Conservation (phyloP, 2,113 vertebrate genomes). For the Dipodomys spectabilis region DNA sequence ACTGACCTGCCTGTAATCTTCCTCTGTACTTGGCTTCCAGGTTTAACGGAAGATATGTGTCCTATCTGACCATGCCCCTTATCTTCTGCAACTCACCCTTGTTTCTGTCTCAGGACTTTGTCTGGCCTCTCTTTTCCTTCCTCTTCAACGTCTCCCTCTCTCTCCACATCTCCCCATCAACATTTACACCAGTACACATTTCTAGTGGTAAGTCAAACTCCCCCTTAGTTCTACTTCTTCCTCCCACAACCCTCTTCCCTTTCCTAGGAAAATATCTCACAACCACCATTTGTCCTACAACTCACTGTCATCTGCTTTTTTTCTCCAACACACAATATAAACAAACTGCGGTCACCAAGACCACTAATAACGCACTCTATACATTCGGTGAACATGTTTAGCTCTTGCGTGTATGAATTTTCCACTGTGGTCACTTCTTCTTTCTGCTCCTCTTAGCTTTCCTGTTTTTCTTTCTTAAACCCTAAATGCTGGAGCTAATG, state of each 20-base stretch:
- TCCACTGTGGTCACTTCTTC: constrained; percentile 1
- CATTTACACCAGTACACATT: not conserved
- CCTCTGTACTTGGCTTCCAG: not conserved
- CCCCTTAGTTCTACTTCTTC: not conserved
- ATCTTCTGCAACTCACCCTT: not conserved
- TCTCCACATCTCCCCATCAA: not conserved
- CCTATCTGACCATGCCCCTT: not conserved
- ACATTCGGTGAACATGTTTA: not conserved
- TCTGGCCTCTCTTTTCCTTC: not conserved
- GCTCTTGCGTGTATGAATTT: not conserved
- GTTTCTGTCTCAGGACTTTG: not conserved
- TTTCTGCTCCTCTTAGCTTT: not conserved
- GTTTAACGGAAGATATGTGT: not conserved
- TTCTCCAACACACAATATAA: not conserved
- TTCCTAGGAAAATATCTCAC: constrained; percentile 3
- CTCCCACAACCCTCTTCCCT: not conserved
- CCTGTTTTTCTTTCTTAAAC: not conserved
- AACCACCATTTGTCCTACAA: not conserved
- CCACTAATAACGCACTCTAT: not conserved
- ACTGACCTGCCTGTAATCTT: not conserved
- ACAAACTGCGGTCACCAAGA: not conserved
- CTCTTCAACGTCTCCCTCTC: not conserved
- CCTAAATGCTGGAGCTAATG: not conserved
- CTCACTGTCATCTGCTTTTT: not conserved
- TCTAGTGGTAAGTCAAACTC: not conserved